These are phyloP conservation scores for Anthoscopus minutus DNA, from an alignment of 2,113 vertebrate genomes.

Conservation along the genomic window DNA sequence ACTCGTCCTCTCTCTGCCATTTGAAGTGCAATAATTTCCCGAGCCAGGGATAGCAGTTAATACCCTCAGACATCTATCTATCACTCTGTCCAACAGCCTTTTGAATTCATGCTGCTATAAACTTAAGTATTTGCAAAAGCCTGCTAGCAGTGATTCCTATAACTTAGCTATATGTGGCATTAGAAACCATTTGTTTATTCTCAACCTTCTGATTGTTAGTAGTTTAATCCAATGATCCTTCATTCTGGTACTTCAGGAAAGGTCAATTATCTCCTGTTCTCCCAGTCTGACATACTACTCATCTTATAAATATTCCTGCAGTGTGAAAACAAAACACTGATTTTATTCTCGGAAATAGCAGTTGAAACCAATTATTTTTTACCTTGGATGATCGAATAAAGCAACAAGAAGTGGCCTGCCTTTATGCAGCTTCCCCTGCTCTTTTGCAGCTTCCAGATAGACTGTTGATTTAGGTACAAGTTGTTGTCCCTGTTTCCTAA, in stretches of 20 bases:
- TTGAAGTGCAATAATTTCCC: neutral
- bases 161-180: fast-evolving
- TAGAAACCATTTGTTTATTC: neutral
- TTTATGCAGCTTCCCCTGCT: neutral
- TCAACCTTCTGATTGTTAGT: neutral
- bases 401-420: neutral
- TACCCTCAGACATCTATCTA: neutral
- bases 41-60: neutral
- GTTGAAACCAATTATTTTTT: neutral
- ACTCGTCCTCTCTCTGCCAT: neutral
- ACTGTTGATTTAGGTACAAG: neutral
- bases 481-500: neutral
- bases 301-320: neutral
- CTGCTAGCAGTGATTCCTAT: neutral
- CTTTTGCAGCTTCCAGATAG: neutral
- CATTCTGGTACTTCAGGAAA: neutral
- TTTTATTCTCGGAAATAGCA: neutral
- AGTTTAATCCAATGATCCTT: neutral
- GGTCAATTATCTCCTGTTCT: neutral
- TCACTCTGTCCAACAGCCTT: neutral
- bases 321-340: neutral
- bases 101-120: neutral
- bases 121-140: neutral
- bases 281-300: neutral
- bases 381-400: neutral